Conservation (phyloP, 30 jellyfish, hydroid and myxozoan species). For the Phacellophora camtschatica region DNA sequence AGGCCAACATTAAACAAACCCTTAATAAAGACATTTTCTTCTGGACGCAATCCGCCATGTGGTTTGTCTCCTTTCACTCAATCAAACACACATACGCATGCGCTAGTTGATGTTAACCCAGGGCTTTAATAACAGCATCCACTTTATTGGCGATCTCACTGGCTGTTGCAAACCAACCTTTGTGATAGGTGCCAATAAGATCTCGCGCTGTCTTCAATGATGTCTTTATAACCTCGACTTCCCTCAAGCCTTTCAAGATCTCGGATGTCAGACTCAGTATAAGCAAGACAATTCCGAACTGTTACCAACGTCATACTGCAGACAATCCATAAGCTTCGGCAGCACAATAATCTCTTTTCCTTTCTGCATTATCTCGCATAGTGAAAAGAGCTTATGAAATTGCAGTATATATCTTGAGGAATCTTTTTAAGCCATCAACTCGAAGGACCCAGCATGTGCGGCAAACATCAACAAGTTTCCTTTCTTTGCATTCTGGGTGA, state of each 20-base stretch:
- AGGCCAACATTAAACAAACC: too few species aligned
- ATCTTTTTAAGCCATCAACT: slow-evolving; percentile 9
- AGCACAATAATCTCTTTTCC: neutral
- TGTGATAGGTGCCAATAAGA: neutral
- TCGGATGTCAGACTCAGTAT: neutral
- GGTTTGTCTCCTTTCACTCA: too few species aligned
- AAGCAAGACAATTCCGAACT: neutral
- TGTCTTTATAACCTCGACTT: neutral
- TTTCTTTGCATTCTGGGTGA: neutral
- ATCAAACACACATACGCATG: too few species aligned
- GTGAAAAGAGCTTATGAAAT: neutral
- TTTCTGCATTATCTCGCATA: neutral
- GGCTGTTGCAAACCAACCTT: slow-evolving; percentile 9
- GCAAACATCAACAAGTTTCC: slow-evolving; percentile 4
- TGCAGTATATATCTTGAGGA: neutral
- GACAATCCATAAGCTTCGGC: neutral
- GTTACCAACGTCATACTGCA: neutral
- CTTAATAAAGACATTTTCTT: too few species aligned
- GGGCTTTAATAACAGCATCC: too few species aligned
- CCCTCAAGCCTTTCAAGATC: neutral
- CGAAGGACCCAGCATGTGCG: slow-evolving; percentile 18
- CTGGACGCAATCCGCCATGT: too few species aligned
- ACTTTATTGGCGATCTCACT: neutral
- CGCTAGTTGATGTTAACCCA: too few species aligned
- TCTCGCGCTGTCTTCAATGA: neutral